A percentile compares a stretch with the other conserved stretches of the same genome.
phyloP scores from a whole-genome alignment of 2,797 vertebrate species.

The Lemur catta region DNA sequence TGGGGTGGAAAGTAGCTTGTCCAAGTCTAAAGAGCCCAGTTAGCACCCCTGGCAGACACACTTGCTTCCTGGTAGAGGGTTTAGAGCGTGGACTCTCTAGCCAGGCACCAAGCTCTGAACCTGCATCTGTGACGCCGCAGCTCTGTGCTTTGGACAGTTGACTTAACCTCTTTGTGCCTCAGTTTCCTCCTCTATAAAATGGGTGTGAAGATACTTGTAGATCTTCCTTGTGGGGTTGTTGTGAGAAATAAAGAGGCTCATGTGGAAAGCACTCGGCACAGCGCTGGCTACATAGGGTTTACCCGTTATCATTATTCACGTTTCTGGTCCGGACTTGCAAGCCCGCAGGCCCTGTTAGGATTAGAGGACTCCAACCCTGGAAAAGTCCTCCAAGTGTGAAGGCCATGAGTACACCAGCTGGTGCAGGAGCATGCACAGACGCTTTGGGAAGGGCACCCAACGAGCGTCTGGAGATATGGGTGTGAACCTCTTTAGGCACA shows the following conservation, averaged over 20 bases:
- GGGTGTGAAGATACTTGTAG: neutral
- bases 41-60: no score
- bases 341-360: no score
- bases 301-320: fast-evolving
- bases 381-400: neutral
- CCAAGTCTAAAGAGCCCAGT: fast-evolving
- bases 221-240: neutral
- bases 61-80: neutral
- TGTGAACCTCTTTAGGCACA: neutral
- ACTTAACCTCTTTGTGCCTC: neutral
- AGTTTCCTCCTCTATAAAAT: neutral
- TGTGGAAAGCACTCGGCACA: fast-evolving
- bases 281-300: fast-evolving
- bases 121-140: neutral
- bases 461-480: neutral
- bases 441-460: neutral
- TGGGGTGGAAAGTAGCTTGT: fast-evolving
- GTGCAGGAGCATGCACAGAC: fast-evolving
- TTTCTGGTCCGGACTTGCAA: neutral
- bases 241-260: neutral
- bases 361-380: neutral
- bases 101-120: neutral
- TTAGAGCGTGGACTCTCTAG: neutral
- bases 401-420: fast-evolving
- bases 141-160: neutral